Evolutionary conservation across 2,113 vertebrate genomes (phyloP).

Genomic region (Clarias macrocephalus): DNA sequence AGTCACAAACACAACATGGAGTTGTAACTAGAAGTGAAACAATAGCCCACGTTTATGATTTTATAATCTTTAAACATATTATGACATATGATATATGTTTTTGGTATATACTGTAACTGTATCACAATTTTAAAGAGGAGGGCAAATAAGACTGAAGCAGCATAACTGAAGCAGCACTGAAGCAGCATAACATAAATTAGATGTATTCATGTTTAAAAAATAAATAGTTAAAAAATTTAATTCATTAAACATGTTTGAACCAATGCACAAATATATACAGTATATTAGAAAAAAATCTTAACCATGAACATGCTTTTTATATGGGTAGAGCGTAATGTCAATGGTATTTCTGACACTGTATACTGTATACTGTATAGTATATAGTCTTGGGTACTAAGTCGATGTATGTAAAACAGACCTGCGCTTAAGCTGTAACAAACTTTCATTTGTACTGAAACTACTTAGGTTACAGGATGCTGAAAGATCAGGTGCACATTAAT

Average conservation of each 20-base stretch:
- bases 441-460: background rate
- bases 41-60: background rate
- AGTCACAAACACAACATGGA: background rate
- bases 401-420: background rate
- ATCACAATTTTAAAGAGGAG: background rate
- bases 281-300: too few relatives aligned
- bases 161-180: background rate
- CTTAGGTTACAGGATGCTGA: background rate
- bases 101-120: background rate
- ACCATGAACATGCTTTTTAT: background rate
- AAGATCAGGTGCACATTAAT: constrained; percentile 19
- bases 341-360: background rate
- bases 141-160: background rate
- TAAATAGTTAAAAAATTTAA: too few relatives aligned
- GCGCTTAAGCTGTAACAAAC: background rate
- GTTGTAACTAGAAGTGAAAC: background rate
- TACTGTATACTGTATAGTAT: too few relatives aligned
- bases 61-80: background rate
- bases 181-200: too few relatives aligned
- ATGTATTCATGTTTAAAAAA: too few relatives aligned
- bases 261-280: background rate
- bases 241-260: background rate
- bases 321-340: background rate
- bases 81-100: background rate
- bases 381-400: background rate